phyloP scores from a whole-genome alignment of 1,140 invertebrate species.

The Vanessa tameamea region DNA sequence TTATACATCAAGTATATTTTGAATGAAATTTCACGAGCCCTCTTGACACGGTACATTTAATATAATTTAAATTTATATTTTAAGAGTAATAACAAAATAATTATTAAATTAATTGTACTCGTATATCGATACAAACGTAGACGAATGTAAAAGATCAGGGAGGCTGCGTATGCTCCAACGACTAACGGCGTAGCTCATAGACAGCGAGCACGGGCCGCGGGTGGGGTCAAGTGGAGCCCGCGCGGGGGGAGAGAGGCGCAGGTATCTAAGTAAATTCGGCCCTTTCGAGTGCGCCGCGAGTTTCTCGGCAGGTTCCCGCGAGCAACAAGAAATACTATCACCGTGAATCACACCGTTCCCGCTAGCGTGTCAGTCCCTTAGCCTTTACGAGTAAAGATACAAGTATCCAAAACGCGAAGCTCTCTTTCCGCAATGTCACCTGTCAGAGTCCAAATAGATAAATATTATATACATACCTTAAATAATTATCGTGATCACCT shows the following conservation, averaged over 20 bases:
- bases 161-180: slow-evolving; percentile 20
- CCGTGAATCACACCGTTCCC: background rate
- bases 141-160: slow-evolving; percentile 6
- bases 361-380: background rate
- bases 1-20: too few species aligned
- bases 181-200: slow-evolving; percentile 33
- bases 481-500: background rate
- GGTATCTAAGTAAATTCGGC: slow-evolving; percentile 43
- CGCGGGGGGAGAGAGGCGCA: slow-evolving; percentile 17
- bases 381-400: background rate
- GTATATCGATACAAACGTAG: background rate
- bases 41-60: too few species aligned
- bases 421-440: too few species aligned
- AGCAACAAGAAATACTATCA: slow-evolving; percentile 17
- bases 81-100: background rate
- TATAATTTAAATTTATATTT: background rate
- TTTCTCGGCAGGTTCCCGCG: slow-evolving; percentile 21
- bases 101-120: background rate
- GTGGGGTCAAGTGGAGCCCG: slow-evolving; percentile 1
- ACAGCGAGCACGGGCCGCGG: slow-evolving; percentile 6
- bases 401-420: background rate
- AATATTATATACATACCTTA: background rate
- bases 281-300: slow-evolving; percentile 24
- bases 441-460: too few species aligned
- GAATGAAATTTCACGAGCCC: too few species aligned